Base-by-base conservation (phyloP, 2,113 vertebrate species). In the Myotis yumanensis region DNA sequence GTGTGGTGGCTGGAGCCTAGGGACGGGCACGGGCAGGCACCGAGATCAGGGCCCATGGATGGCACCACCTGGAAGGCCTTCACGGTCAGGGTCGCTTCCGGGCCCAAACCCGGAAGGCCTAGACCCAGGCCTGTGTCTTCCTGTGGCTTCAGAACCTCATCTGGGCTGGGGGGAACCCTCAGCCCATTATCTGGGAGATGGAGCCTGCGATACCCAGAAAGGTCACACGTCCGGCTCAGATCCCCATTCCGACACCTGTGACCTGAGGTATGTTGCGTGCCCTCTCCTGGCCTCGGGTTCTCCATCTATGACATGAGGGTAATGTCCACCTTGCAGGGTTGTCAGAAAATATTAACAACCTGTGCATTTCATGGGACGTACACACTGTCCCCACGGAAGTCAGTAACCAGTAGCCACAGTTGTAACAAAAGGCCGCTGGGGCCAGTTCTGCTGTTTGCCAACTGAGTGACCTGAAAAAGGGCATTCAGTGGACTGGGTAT, bases 71-170 rank as follows among this genome's bases (percentile, higher is more conserved):
- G 43, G n/a, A 11, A 46, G 22, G 35, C 18, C 51, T 79, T 71
- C 4, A 25, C 7, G 3, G 75, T 12, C 43, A 2, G 43, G 64
- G 71, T 17, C 1, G 4, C 52, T 72, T 40, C 57, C 0, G 0
- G 15, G 40, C 71, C 59, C 52, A 30, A 35, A 32, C 40, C 28
- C 2, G 3, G 59, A 59, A 72, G 20, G 46, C 2, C 0, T 9
- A 73, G 48, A 46, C 48, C 17, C 20, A n/a, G 84, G 16, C 32
- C 62, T 35, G 57, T 23, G 16, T 52, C 75, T 64, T n/a, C 30
- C 66, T 25, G 10, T 12, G 15, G 43, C 22, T 64, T 1, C 5
- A 32, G 73, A 77, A 8, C 14, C 11, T 3, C 66, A 10, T 12
- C n/a, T 32, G 40, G 10, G 3, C 66, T 25, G 25, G 66, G 68